Conservation (phyloP, 2,113 vertebrate species). For the Ascaphus truei region DNA sequence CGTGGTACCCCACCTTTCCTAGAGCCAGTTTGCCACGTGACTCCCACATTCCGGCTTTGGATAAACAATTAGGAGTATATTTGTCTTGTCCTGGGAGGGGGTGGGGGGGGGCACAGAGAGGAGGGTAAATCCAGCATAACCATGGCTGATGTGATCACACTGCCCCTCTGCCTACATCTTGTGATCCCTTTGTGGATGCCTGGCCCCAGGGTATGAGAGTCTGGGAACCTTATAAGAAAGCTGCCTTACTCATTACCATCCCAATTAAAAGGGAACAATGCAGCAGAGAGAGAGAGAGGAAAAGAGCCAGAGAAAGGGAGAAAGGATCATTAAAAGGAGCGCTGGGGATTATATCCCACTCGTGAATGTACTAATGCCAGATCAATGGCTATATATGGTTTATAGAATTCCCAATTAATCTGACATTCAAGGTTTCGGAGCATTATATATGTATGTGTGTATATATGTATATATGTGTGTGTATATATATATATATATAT, state of each 20-base stretch:
- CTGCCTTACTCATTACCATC: constrained; percentile 62
- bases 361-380: constrained; percentile 36
- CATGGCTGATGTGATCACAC: constrained; percentile 77
- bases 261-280: constrained; percentile 74
- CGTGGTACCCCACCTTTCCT: not conserved
- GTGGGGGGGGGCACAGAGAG: constrained; percentile 11
- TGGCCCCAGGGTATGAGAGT: constrained; percentile 62
- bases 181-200: constrained; percentile 76
- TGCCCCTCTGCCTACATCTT: constrained; percentile 53
- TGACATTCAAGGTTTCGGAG: constrained; percentile 4
- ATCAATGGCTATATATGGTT: constrained; percentile 13
- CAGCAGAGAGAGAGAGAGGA: constrained; percentile 15
- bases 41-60: constrained; percentile 49
- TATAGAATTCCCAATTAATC: constrained; percentile 49
- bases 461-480: too few species aligned
- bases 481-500: too few species aligned
- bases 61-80: constrained; percentile 56
- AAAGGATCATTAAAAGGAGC: constrained; percentile 61
- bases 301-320: constrained; percentile 22
- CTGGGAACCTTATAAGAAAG: constrained; percentile 70
- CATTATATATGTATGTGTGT: too few species aligned
- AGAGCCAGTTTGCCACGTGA: constrained; percentile 47
- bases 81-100: constrained; percentile 44
- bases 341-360: constrained; percentile 42
- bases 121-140: constrained; percentile 62